phyloP scores from a whole-genome alignment of 2,113 vertebrate species.

The Tapirus terrestris region DNA sequence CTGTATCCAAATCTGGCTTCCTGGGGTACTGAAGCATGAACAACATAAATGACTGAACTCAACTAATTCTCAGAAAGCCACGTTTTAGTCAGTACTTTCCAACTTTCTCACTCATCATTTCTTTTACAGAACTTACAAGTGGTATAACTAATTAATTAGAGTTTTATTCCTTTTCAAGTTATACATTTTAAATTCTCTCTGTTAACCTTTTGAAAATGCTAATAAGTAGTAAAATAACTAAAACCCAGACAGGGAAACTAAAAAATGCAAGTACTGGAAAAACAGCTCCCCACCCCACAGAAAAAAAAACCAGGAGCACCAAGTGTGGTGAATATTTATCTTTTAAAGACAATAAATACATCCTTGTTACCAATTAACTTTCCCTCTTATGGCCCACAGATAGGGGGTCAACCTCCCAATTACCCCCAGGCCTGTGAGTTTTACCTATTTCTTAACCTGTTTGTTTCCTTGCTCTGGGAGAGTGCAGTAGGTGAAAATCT shows the following conservation, averaged over 20 bases:
- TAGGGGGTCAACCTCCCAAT: background rate
- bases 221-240: constrained; percentile 40
- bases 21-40: constrained; percentile 53
- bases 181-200: constrained; percentile 51
- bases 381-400: background rate
- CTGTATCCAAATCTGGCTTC: constrained; percentile 65
- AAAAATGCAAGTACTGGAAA: constrained; percentile 37
- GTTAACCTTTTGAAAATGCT: constrained; percentile 53
- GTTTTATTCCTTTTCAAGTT: constrained; percentile 49
- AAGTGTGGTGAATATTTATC: constrained; percentile 4
- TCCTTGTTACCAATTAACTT: constrained; percentile 11
- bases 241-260: background rate
- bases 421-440: background rate
- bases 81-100: constrained; percentile 74
- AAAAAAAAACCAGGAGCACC: background rate
- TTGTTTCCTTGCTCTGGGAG: constrained; percentile 30
- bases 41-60: constrained; percentile 39
- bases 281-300: background rate
- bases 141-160: constrained; percentile 44
- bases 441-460: constrained; percentile 41
- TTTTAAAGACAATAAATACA: constrained; percentile 44
- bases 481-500: constrained; percentile 51
- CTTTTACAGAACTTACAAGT: constrained; percentile 65
- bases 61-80: constrained; percentile 76
- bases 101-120: constrained; percentile 58